A percentile compares a stretch with the other conserved stretches of the same genome.
These are phyloP conservation scores for Uropsilus gracilis DNA, from an alignment of 2,113 vertebrate genomes.

Conservation along the genomic window DNA sequence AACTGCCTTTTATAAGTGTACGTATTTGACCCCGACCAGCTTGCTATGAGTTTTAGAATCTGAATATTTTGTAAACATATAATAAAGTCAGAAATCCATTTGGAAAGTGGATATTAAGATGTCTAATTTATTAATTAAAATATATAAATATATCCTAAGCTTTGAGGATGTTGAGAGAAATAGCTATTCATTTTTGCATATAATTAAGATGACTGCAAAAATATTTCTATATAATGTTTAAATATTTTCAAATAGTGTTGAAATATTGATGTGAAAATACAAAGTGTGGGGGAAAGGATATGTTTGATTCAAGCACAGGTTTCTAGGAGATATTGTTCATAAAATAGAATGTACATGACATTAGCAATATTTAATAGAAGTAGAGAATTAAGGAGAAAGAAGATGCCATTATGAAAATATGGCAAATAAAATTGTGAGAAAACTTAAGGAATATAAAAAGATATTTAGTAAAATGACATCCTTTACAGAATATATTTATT, in stretches of 20 bases:
- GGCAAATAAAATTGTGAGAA: not conserved
- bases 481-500: not conserved
- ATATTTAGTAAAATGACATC: not conserved
- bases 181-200: not conserved
- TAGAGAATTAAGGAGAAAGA: not conserved
- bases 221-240: not conserved
- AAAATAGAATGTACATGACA: not conserved
- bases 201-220: not conserved
- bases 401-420: not conserved
- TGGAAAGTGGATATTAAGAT: not conserved
- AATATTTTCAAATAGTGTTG: not conserved
- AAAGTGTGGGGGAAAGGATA: not conserved
- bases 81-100: not conserved
- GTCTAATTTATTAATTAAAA: not conserved
- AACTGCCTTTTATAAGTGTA: not conserved
- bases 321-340: rapidly evolving
- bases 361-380: not conserved
- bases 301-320: not conserved
- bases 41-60: not conserved
- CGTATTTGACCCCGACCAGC: not conserved
- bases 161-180: not conserved
- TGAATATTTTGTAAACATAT: not conserved
- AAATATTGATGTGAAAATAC: not conserved
- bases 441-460: not conserved
- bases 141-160: not conserved